Conservation (phyloP, 2,113 vertebrate species). For the Bungarus multicinctus region DNA sequence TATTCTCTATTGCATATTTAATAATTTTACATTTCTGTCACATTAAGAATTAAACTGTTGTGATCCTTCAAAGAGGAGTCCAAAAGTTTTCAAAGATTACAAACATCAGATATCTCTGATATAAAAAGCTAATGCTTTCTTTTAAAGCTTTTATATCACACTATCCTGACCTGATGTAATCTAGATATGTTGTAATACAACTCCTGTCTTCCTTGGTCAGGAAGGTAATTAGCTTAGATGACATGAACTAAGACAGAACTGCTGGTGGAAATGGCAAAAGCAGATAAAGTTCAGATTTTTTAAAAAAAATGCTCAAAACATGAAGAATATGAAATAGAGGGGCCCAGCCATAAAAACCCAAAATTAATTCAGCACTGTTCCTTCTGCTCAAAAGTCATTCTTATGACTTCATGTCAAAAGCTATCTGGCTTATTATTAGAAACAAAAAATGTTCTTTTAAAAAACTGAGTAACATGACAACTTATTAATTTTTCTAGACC, state of each 20-base stretch:
- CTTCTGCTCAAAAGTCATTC: neutral
- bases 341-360: neutral
- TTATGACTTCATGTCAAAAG: neutral
- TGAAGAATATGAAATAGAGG: neutral
- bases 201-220: neutral
- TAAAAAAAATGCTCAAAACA: neutral
- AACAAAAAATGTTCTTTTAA: neutral
- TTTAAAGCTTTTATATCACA: neutral
- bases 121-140: neutral
- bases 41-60: neutral
- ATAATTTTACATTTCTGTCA: neutral
- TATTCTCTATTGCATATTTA: neutral
- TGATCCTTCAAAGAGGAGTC: neutral
- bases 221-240: neutral
- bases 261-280: neutral
- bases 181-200: neutral
- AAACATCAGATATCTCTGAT: neutral
- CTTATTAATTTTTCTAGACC: neutral
- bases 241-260: neutral
- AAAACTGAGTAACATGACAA: neutral
- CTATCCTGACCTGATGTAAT: neutral
- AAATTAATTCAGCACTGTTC: neutral
- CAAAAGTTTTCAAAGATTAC: neutral
- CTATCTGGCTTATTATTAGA: neutral
- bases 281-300: neutral